A percentile compares a stretch with the other conserved stretches of the same genome.
Evolutionary conservation across 2,888 invertebrate species (phyloP).

Genomic region (Diplazon laetatorius): DNA sequence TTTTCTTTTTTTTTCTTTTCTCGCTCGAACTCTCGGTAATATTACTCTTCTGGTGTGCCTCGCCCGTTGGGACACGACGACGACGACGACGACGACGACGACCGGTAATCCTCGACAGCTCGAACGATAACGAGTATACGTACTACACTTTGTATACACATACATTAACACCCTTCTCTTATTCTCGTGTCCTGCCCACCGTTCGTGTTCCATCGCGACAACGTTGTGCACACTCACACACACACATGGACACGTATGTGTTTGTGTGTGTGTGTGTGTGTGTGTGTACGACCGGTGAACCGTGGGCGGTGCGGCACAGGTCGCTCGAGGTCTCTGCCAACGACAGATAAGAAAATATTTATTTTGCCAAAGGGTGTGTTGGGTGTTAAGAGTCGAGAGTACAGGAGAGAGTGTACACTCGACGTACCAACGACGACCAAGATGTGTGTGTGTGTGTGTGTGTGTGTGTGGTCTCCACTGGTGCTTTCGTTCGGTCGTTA

Average conservation of each 20-base stretch:
- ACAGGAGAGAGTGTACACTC: slow-evolving; percentile 45
- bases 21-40: slow-evolving; percentile 39
- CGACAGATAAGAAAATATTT: slow-evolving; percentile 62
- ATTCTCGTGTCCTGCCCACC: neutral
- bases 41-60: neutral
- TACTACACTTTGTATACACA: slow-evolving; percentile 49
- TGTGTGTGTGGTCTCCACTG: too few species aligned
- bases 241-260: slow-evolving; percentile 6
- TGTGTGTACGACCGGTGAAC: too few species aligned
- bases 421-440: slow-evolving; percentile 8
- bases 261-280: too few species aligned
- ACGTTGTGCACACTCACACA: slow-evolving; percentile 24
- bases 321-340: slow-evolving; percentile 50
- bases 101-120: slow-evolving; percentile 47
- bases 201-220: neutral
- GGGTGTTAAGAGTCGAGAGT: slow-evolving; percentile 47
- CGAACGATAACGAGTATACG: slow-evolving; percentile 56
- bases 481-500: slow-evolving; percentile 22
- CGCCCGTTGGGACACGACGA: too few species aligned
- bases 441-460: too few species aligned
- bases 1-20: too few species aligned
- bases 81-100: too few species aligned
- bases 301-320: slow-evolving; percentile 13
- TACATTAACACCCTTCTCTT: slow-evolving; percentile 31
- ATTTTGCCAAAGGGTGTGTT: slow-evolving; percentile 47